Evolutionary conservation across 2,797 vertebrate genomes (phyloP), one percentile per base, ranked within the genome.

Genomic region (Syndactyla subalaris): DNA sequence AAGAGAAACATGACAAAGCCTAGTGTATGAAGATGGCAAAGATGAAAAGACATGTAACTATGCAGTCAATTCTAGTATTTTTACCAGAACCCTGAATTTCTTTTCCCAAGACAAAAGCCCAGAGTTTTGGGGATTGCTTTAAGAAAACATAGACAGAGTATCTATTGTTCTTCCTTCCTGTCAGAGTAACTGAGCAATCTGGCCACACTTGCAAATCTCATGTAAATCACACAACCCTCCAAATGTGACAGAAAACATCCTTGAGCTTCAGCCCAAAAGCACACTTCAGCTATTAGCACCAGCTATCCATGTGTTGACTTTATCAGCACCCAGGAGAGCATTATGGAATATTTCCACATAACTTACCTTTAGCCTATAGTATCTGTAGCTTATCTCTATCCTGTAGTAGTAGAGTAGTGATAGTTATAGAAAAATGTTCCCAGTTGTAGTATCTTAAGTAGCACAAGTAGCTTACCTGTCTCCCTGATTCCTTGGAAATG

Each of bases 291-390:
- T 39, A 24, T 16, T 16, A 77, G 23, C 49, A 57, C 27, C 38
- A 48, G 27, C 24, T 84, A 36, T 45, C 29, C 63, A 13, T 4
- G 8, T 7, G 10, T 24, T 70, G 51, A 55, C 51, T 85, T 30
- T 22, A 66, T n/a, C 7, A 0, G 51, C 0, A 0, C 21, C 55
- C 59, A 41, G 24, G 75, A 55, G 2, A 68, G 29, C 39, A 49
- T 57, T 52, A 61, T 6, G 4, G 32, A 75, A 18, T 52, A 75
- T 36, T 72, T 63, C 54, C 16, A n/a, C 1, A 1, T 32, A 84
- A 67, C 10, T 36, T 32, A n/a, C 12, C 36, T 39, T 27, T 13
- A 87, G 68, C 22, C 24, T 36, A 12, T 15, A 63, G 9, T 63
- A 22, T 17, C 29, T n/a, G 32, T n/a, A n/a, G 22, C 41, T 46